These are phyloP conservation scores for Carollia perspicillata DNA, from an alignment of 2,113 vertebrate genomes.

Conservation along the genomic window DNA sequence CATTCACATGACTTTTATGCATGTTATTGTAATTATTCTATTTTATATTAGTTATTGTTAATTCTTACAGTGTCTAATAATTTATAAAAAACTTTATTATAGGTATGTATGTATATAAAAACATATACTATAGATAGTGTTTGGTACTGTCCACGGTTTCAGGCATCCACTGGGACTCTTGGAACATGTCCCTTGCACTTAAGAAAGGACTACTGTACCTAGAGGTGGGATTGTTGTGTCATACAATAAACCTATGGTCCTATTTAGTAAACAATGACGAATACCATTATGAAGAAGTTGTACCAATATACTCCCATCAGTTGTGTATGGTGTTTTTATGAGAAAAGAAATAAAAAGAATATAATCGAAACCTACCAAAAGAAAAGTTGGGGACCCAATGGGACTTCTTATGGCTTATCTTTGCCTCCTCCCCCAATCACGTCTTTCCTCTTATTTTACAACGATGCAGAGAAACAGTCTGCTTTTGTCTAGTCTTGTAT, in stretches of 20 bases:
- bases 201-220: neutral
- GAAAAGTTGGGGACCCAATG: neutral
- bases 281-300: neutral
- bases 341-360: neutral
- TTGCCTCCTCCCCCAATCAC: neutral
- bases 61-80: neutral
- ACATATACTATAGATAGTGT: neutral
- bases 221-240: neutral
- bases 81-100: neutral
- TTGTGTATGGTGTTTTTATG: neutral
- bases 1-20: neutral
- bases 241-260: neutral
- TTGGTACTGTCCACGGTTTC: neutral
- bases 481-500: neutral
- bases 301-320: neutral
- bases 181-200: too few relatives aligned
- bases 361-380: neutral
- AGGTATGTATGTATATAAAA: neutral
- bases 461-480: neutral
- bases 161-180: too few relatives aligned
- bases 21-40: neutral
- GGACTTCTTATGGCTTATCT: neutral
- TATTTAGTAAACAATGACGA: neutral
- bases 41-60: neutral
- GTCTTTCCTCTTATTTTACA: neutral